Evolutionary conservation across 2,113 vertebrate species (phyloP), one percentile per base, ranked within the genome.

Genomic region (Perca fluviatilis): DNA sequence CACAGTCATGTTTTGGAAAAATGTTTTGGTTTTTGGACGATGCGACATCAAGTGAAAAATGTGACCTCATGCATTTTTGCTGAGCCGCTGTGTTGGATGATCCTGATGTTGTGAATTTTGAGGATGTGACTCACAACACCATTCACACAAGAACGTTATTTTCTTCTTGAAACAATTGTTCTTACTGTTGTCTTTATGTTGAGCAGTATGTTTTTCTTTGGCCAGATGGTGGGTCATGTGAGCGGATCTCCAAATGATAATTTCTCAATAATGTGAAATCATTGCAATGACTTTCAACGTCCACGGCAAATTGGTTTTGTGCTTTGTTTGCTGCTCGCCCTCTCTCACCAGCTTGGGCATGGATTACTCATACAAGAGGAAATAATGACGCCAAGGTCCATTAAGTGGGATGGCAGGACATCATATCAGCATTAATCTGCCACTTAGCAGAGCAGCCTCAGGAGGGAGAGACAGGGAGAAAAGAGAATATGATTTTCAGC

Each of bases 391-490:
- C 89, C 89, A 90, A 92, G 87, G 91, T 93, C 94, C 93, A 94
- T 95, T 93, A 95, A 92, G 90, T 92, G 87, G 87, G 91, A 93
- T 92, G 87, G 90, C 83, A 93, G 90, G 92, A 94, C 93, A 94
- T 94, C 86, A 94, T 95, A 92, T 95, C 91, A 93, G 87, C 94
- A 94, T 94, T 95, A 93, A 95, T 95, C 92, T 94, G 72, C 90
- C 92, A 93, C 91, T 94, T 95, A 93, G 92, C 85, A 78, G 79
- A 92, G 89, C 84, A 83, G 91, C 91, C 89, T 82, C 43, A 72
- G 89, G 86, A 88, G 89, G 60, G 43, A 69, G 78, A 62, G 79
- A 80, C 64, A 60, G 71, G 74, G 36, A 83, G 68, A 69, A 85
- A 57, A 60, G 70, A 80, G 74, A 85, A 72, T 58, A 77, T 75